phyloP scores from a whole-genome alignment of 37 sponge, comb jelly and placozoan species.

The Haliclona indistincta region DNA sequence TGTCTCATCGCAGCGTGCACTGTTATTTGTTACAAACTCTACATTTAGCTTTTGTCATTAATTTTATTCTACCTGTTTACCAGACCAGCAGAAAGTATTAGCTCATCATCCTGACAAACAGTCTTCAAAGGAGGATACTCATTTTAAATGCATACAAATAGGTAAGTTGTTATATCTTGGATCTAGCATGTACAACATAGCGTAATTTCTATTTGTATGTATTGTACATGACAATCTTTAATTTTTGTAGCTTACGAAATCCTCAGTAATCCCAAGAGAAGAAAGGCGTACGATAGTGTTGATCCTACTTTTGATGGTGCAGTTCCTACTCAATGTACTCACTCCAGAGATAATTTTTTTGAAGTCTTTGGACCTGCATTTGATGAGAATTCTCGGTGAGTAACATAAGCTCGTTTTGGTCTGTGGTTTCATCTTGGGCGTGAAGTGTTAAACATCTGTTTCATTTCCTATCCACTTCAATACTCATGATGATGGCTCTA shows the following conservation, averaged over 20 bases:
- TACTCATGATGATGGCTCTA: neutral
- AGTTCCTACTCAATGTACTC: conserved; percentile 55
- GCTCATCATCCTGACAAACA: conserved; percentile 96
- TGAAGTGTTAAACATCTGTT: neutral
- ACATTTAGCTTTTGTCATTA: too few relatives aligned
- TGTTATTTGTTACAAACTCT: too few relatives aligned
- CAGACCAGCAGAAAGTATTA: conserved; percentile 79
- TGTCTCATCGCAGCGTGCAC: too few relatives aligned
- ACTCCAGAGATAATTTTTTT: conserved; percentile 82
- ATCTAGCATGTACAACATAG: neutral
- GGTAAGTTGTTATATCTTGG: conserved; percentile 28
- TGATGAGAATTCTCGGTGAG: conserved; percentile 66
- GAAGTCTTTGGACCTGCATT: conserved; percentile 77
- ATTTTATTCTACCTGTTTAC: too few relatives aligned
- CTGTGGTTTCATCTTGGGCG: neutral
- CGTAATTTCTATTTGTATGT: neutral
- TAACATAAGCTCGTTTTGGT: neutral
- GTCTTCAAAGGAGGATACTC: conserved; percentile 54
- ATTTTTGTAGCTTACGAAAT: conserved; percentile 68
- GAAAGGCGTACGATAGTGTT: conserved; percentile 91
- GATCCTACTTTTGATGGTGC: conserved; percentile 88
- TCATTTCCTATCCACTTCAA: neutral
- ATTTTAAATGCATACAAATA: conserved; percentile 90
- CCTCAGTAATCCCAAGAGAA: conserved; percentile 51
- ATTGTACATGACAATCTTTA: neutral